These are phyloP conservation scores for Dryobates pubescens DNA, from an alignment of 2,797 vertebrate genomes.

Conservation along the genomic window DNA sequence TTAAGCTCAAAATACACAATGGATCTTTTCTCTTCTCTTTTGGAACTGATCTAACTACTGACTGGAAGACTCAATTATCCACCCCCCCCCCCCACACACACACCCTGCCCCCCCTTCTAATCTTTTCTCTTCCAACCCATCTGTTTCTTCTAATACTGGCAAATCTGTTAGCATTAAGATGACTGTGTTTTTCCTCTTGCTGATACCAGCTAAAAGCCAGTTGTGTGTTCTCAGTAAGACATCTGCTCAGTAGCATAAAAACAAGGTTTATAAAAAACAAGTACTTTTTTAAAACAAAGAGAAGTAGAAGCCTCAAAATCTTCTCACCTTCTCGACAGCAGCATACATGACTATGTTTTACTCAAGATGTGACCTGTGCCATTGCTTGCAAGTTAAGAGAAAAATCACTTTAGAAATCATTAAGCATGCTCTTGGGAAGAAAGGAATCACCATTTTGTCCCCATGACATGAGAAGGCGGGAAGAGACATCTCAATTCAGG, in stretches of 20 bases:
- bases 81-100: neutral
- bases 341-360: neutral
- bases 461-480: neutral
- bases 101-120: neutral
- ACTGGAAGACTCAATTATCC: neutral
- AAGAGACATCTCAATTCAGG: neutral
- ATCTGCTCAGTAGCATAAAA: neutral
- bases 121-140: neutral
- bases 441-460: neutral
- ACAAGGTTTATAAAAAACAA: neutral
- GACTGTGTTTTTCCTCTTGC: neutral
- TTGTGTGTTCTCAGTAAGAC: neutral
- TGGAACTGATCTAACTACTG: constrained; percentile 30
- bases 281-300: neutral
- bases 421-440: neutral
- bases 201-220: constrained; percentile 4
- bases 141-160: constrained; percentile 37
- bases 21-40: constrained; percentile 22
- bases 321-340: neutral
- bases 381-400: neutral
- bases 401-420: neutral
- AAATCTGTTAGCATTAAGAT: constrained; percentile 1
- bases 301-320: neutral
- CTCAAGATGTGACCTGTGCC: neutral
- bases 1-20: constrained; percentile 27